Base-by-base conservation (phyloP, 2,113 vertebrate genomes). In the Stercorarius parasiticus region DNA sequence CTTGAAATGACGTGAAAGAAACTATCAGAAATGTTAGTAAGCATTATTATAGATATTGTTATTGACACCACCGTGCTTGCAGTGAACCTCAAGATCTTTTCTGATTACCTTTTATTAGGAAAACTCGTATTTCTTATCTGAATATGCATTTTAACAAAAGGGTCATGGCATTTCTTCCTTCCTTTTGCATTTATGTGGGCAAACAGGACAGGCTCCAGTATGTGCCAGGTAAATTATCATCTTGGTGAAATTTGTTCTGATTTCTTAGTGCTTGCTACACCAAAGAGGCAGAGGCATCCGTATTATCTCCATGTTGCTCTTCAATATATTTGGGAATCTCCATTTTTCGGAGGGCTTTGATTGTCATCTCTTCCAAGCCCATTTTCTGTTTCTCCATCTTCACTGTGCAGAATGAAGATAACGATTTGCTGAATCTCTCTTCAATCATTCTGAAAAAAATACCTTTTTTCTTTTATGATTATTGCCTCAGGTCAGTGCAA, bases 1-100 rank as follows among this genome's bases (percentile, higher is more conserved):
- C 77, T 88, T 89, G 61, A 91, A 95, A 84, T 84, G 36, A 92
- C 32, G 65, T 93, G 83, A 61, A 81, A 92, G 55, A 90, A 94
- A 42, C 19, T 61, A 85, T 34, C 74, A 93, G 64, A 93, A 93
- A 21, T 62, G 40, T 84, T 84, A 84, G 38, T 40, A 95, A 56
- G 36, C 55, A 76, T 82, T 76, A 85, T 67, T 93, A 42, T 11
- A 81, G 47, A 66, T 82, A 79, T 45, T 92, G 45, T 62, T 95
- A 83, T 81, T 88, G 85, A 88, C 85, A 87, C 19, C 30, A 21
- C 7, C 80, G 40, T 70, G 32, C 56, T 84, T 84, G 43, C 83
- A 89, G 56, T 8, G 18, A 95, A 72, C 20, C 36, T 88, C 0
- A 0, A 91, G 25, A 30, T 76, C 40, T 87, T 92, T 87, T 82